Conservation (phyloP, 2,113 vertebrate species). For the Stegostoma tigrinum region DNA sequence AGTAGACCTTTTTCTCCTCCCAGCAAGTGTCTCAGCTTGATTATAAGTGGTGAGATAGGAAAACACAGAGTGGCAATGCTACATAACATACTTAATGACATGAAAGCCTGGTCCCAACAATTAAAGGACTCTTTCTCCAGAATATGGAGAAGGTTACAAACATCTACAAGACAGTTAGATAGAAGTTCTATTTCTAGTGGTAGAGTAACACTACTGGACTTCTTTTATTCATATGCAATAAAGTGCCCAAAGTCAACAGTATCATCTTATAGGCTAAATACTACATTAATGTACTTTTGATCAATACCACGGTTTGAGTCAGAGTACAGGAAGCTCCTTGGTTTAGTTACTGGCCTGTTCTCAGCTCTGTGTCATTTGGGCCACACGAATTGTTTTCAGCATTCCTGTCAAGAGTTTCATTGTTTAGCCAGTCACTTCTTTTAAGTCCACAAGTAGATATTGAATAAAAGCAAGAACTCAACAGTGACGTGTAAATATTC, state of each 20-base stretch:
- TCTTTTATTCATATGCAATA: neutral
- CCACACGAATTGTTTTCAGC: neutral
- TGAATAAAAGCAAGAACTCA: neutral
- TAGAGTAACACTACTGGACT: too few relatives aligned
- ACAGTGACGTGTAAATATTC: neutral
- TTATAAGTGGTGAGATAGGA: neutral
- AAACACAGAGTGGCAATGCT: neutral
- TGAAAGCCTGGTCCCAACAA: neutral
- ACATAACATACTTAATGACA: neutral
- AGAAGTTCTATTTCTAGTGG: too few relatives aligned
- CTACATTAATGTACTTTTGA: neutral
- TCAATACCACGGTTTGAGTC: neutral
- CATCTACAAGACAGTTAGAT: too few relatives aligned
- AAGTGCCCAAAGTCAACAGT: neutral
- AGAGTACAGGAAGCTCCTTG: neutral
- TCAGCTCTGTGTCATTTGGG: neutral
- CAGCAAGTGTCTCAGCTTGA: neutral
- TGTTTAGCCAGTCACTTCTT: neutral
- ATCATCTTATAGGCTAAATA: neutral
- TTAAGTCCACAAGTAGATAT: neutral
- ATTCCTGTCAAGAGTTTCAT: neutral
- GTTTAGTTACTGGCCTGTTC: neutral
- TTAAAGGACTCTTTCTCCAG: neutral
- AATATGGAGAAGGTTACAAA: neutral
- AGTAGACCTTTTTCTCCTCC: neutral